Percentiles rank a stretch among this genome's conserved stretches.
Evolutionary conservation across 2,888 invertebrate species (phyloP).

Genomic region (Drosophila mettleri): DNA sequence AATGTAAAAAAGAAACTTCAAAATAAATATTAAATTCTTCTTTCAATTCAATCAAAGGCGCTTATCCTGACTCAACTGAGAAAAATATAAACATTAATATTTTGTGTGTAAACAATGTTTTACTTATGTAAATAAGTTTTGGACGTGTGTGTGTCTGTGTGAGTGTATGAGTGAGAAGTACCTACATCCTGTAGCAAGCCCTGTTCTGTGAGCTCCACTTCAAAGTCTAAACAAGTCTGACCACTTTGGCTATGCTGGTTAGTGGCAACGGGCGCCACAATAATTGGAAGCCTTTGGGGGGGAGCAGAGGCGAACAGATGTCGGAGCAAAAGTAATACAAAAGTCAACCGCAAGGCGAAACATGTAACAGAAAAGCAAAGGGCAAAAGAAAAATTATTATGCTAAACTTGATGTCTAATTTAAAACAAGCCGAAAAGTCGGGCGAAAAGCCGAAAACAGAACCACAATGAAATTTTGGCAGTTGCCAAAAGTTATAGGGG

Average conservation of each 20-base stretch:
- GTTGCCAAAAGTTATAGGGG: constrained; percentile 61
- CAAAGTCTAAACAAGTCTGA: constrained; percentile 31
- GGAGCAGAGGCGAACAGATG: constrained; percentile 37
- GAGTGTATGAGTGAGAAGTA: no score
- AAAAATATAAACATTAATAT: no score
- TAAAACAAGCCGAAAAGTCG: constrained; percentile 57
- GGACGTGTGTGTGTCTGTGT: not conserved
- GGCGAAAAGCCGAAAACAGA: constrained; percentile 25
- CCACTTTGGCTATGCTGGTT: constrained; percentile 40
- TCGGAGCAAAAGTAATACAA: constrained; percentile 64
- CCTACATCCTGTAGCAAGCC: constrained; percentile 4
- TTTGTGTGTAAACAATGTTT: not conserved
- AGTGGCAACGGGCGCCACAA: constrained; percentile 27
- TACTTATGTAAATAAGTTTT: constrained; percentile 1
- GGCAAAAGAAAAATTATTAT: constrained; percentile 62
- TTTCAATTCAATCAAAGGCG: no score
- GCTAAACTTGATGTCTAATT: constrained; percentile 69
- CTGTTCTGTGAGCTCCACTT: constrained; percentile 10
- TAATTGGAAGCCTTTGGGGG: constrained; percentile 10
- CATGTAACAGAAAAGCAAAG: constrained; percentile 40
- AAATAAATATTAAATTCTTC: no score
- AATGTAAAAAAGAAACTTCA: no score
- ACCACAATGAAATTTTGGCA: constrained; percentile 74
- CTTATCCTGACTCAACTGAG: not conserved
- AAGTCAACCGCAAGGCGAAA: constrained; percentile 69